Evolutionary conservation across 2,113 vertebrate species (phyloP).

Genomic region (Rissa tridactyla): DNA sequence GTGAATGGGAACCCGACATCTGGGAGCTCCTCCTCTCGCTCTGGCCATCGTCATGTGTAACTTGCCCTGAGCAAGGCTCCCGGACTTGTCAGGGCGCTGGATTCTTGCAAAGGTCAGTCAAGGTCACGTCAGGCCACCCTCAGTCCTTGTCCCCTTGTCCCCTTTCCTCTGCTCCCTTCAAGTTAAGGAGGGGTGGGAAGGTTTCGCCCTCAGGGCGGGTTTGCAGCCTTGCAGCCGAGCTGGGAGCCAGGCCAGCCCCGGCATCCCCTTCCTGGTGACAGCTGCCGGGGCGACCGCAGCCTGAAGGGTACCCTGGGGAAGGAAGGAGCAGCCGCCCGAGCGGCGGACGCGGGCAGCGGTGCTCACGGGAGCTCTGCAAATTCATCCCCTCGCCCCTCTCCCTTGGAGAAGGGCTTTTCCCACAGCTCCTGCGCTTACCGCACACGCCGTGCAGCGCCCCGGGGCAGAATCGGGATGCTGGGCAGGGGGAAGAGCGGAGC

Average conservation of each 20-base stretch:
- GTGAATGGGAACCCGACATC: accelerated
- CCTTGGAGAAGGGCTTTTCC: neutral
- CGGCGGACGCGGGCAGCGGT: neutral
- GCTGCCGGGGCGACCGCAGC: accelerated
- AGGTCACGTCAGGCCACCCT: neutral
- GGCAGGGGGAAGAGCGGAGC: neutral
- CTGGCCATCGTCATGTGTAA: neutral
- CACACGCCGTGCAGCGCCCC: accelerated
- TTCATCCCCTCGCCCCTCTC: neutral
- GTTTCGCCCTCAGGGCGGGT: neutral
- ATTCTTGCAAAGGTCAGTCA: neutral
- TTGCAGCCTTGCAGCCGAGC: neutral
- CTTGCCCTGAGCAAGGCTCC: neutral
- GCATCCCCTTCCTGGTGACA: neutral
- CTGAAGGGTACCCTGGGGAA: neutral
- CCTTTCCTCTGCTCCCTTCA: neutral
- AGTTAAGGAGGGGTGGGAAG: neutral
- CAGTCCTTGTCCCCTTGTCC: neutral
- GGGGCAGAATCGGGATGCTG: accelerated
- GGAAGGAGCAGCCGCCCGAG: neutral
- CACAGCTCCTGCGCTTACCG: neutral
- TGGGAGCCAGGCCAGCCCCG: neutral
- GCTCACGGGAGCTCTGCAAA: neutral
- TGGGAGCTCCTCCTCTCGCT: neutral
- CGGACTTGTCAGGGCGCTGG: accelerated